Base-by-base conservation (phyloP, 1,140 invertebrate species). In the Stegodyphus dumicola region DNA sequence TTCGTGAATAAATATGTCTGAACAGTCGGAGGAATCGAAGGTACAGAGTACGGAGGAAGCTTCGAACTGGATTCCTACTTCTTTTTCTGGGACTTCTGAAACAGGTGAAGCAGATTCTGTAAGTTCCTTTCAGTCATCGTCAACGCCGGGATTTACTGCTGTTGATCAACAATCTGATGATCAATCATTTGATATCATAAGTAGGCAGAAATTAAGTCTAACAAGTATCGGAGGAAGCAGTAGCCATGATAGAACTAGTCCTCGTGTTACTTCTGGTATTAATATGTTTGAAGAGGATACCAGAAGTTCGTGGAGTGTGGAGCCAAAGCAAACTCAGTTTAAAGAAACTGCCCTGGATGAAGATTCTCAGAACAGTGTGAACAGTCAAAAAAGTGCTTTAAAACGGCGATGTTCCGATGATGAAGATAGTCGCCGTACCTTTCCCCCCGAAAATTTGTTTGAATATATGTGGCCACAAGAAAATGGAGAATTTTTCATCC, bases 401-500 rank as follows among this genome's bases (percentile, higher is more conserved):
- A 71, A 73, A 76, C 17, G 65, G 52, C 54, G 60, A 54, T 73
- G 74, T 18, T 86, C 15, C 9, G 88, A 86, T 18, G 73, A 86
- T 10, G 75, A 87, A 49, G 54, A 6, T 65, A 11, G 6, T 56
- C 48, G 17, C 1, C 7, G 17, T n/a, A 15, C 49, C 2, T 87
- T 87, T 70, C 73, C 77, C 2, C 74, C 75, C 6, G 94, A 96
- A 76, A 95, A 95, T 89, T 93, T 99, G 18, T 96, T 96, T 87
- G 97, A 99, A 90, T 99, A 99, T 89, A 95, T 95, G 88, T 99
- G 97, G 97, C 96, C 96, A 6, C 89, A 66, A 91, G 89, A 91
- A 88, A 89, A 91, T 92, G 94, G 92, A 87, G 95, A 96, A 86
- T 94, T 94, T 6, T 96, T 93, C 88, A 95, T 97, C 93, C 93